phyloP scores from a whole-genome alignment of 2,888 invertebrate genomes.

The Macroteleia sp. region DNA sequence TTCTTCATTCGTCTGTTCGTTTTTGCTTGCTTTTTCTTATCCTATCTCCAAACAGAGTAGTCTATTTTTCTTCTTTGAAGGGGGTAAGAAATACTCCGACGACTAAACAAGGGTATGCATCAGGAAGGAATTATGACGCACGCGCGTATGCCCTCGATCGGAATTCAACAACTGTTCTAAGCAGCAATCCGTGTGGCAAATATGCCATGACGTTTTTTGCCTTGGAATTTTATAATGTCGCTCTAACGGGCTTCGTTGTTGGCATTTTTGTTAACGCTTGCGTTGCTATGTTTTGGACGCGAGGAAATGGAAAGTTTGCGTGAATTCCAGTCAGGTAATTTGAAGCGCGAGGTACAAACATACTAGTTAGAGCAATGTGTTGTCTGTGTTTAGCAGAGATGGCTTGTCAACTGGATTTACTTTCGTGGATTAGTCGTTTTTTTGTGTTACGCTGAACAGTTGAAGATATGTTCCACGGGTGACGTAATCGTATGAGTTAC shows the following conservation, averaged over 20 bases:
- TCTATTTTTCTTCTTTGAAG: conserved; percentile 27
- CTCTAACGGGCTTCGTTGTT: conserved; percentile 11
- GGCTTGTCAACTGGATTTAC: conserved; percentile 47
- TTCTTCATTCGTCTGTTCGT: conserved; percentile 21
- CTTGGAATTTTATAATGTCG: conserved; percentile 14
- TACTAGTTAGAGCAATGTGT: conserved; percentile 2
- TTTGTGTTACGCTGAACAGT: conserved; percentile 19
- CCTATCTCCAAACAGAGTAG: conserved; percentile 22
- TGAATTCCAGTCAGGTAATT: conserved; percentile 45
- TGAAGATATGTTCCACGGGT: conserved; percentile 9
- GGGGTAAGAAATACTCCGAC: conserved; percentile 35
- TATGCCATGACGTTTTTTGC: conserved; percentile 13
- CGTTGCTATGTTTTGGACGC: conserved; percentile 5
- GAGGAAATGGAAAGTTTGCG: conserved; percentile 21
- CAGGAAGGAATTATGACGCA: conserved; percentile 52
- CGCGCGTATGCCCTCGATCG: conserved; percentile 23
- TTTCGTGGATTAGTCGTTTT: conserved; percentile 41
- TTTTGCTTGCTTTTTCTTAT: conserved; percentile 19
- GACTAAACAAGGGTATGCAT: conserved; percentile 54
- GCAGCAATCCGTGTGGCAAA: conserved; percentile 24
- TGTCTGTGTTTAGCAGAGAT: conserved; percentile 22
- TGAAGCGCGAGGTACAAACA: conserved; percentile 36
- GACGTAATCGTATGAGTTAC: conserved; percentile 30
- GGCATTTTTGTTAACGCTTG: conserved; percentile 9
- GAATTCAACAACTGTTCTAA: conserved; percentile 20